Evolutionary conservation across 1,140 invertebrate species (phyloP), one percentile per base, ranked within the genome.

Genomic region (Drosophila guanche): DNA sequence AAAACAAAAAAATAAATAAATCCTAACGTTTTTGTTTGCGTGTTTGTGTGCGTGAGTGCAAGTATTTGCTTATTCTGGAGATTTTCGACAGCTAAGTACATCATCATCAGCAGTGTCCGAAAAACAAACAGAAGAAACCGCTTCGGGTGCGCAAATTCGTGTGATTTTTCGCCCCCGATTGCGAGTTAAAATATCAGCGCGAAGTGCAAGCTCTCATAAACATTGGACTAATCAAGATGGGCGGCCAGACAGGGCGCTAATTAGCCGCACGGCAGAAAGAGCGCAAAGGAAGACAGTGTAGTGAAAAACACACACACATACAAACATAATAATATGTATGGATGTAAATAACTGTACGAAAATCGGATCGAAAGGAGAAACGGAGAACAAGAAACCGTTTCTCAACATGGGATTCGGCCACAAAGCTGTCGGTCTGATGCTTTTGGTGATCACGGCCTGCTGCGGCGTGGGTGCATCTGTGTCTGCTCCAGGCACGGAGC

Each of bases 141-240:
- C 70, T 79, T 78, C 27, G 48, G 20, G 40, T 53, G 48, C 33
- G 33, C 10, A 37, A 37, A 55, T 43, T 72, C 40, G 60, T 50
- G 66, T 46, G 81, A 85, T 85, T 55, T 70, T 77, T 67, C 65
- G 73, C 65, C 43, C 73, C 25, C 63, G 77, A 88, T 86, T 74
- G 63, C 48, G 63, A 57, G 53, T 52, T 27, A 8, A 76, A 58
- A 63, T 33, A 55, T 58, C 41, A 45, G 51, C 63, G 61, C 37
- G 47, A 58, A 56, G 62, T 75, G 61, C 63, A 41, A 66, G 61
- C 33, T 37, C 10, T 83, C 83, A 79, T 86, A 86, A 86, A 89
- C 77, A 84, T 81, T 37, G 51, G 48, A 60, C 65, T 75, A 84
- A 84, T 84, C 79, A 56, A 29, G 75, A 67, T 63, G 72, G 55